phyloP scores from a whole-genome alignment of 2,888 invertebrate genomes.

The Smittia sp. region DNA sequence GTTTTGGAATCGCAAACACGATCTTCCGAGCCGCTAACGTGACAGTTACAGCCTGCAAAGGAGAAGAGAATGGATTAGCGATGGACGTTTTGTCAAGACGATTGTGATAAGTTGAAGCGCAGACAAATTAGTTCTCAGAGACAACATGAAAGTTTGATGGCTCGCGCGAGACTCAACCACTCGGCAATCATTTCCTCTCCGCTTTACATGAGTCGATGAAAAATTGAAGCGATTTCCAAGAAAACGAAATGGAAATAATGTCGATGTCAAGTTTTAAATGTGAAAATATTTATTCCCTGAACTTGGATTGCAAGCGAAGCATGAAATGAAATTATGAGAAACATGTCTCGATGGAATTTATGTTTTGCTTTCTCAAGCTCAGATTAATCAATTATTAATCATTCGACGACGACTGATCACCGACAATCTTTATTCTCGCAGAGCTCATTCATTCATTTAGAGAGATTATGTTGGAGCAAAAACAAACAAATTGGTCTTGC shows the following conservation, averaged over 20 bases:
- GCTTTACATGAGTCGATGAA: neutral
- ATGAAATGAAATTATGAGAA: neutral
- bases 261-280: neutral
- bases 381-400: conserved; percentile 12
- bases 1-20: conserved; percentile 71
- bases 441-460: neutral
- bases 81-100: too few relatives aligned
- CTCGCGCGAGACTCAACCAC: too few relatives aligned
- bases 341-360: neutral
- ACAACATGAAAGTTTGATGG: too few relatives aligned
- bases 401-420: neutral
- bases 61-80: conserved; percentile 42
- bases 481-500: conserved; percentile 18
- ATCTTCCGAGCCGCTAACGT: conserved; percentile 66
- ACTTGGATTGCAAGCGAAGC: neutral
- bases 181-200: too few relatives aligned
- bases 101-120: too few relatives aligned
- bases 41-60: conserved; percentile 83
- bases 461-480: neutral
- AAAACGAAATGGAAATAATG: neutral
- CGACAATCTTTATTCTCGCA: neutral
- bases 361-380: neutral
- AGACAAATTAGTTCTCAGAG: too few relatives aligned
- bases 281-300: neutral
- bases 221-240: neutral